A percentile compares a stretch with the other conserved stretches of the same genome.
phyloP scores from a whole-genome alignment of 92 coral and sea anemone genomes.

The Bergia puertoricense region DNA sequence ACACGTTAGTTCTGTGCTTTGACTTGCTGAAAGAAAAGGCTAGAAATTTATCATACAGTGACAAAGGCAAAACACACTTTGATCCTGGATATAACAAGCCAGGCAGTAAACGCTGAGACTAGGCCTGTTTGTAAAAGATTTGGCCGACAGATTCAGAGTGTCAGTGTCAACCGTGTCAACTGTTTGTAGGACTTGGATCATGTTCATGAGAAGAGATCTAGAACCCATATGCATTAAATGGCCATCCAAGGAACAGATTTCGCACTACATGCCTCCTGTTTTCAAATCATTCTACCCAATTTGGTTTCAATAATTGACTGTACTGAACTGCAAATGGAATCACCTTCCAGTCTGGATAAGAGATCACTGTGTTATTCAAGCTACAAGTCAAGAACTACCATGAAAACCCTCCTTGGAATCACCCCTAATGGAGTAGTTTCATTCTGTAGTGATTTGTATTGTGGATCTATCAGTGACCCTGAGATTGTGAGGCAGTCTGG shows the following conservation, averaged over 20 bases:
- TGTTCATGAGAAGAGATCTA: constrained; percentile 25
- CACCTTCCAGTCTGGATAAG: constrained; percentile 39
- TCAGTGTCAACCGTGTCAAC: constrained; percentile 29
- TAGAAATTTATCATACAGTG: too few species aligned
- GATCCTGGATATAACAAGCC: too few species aligned
- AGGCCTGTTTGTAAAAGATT: constrained; percentile 44
- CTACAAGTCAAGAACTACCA: constrained; percentile 40
- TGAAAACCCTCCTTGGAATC: constrained; percentile 40
- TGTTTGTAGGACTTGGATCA: constrained; percentile 29
- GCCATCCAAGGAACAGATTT: constrained; percentile 42
- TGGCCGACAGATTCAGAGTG: constrained; percentile 37
- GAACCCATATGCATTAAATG: constrained; percentile 26
- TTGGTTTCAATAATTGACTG: constrained; percentile 46
- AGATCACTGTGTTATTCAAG: constrained; percentile 37
- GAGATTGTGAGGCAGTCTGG: constrained; percentile 46
- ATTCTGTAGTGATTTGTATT: constrained; percentile 35
- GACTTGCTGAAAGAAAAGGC: too few species aligned
- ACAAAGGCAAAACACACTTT: too few species aligned
- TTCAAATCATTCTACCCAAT: constrained; percentile 30
- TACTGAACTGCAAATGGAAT: constrained; percentile 45
- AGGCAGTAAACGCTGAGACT: constrained; percentile 22
- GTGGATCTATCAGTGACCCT: constrained; percentile 43
- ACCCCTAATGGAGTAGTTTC: constrained; percentile 51
- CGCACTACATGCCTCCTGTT: constrained; percentile 37
- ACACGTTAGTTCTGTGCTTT: too few species aligned